Evolutionary conservation across 1,140 invertebrate genomes (phyloP), one percentile per base, ranked within the genome.

Genomic region (Aphelinus certus): DNA sequence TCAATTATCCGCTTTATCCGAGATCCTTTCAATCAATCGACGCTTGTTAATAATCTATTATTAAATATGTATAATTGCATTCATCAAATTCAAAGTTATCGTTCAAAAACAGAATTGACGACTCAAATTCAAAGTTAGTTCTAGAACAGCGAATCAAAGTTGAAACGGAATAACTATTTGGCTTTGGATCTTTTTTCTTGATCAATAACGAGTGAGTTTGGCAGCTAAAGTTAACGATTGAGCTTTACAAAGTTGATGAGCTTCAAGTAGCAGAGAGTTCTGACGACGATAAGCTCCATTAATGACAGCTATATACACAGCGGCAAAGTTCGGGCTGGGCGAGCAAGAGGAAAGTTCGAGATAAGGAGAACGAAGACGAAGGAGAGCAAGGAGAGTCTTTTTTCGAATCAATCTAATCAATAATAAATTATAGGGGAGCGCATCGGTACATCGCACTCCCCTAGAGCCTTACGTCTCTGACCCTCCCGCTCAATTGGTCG

Each of bases 351-450:
- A 76, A 66, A 70, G 53, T 9, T 58, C 45, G 65, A 51, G 48
- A 62, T 53, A 62, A 67, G 49, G 26, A 67, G 51, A 48, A 61
- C 7, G 65, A 55, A 55, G 60, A 26, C n/a, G 70, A 4, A 48
- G 48, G 10, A 48, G 64, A 9, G 46, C 60, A 66, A 63, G 55
- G 51, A 57, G 7, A 7, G 5, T n/a, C 47, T 73, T 73, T 76
- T 65, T 84, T 84, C 82, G 81, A 86, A 85, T 84, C 83, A 81
- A 87, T 85, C 83, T 87, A 87, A 88, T 88, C 87, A 87, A 88
- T 88, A 87, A 85, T 86, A 88, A 86, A 88, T 88, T 87, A 88
- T 85, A 88, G 87, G 83, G 87, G 82, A 81, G 75, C 78, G 79
- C 67, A 60, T 75, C 79, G 80, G 80, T 83, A 82, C 86, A 84